Percentiles rank a stretch among this genome's conserved stretches.
Conservation (phyloP, 2,113 vertebrate species). For the Gnathonemus longibarbis region DNA sequence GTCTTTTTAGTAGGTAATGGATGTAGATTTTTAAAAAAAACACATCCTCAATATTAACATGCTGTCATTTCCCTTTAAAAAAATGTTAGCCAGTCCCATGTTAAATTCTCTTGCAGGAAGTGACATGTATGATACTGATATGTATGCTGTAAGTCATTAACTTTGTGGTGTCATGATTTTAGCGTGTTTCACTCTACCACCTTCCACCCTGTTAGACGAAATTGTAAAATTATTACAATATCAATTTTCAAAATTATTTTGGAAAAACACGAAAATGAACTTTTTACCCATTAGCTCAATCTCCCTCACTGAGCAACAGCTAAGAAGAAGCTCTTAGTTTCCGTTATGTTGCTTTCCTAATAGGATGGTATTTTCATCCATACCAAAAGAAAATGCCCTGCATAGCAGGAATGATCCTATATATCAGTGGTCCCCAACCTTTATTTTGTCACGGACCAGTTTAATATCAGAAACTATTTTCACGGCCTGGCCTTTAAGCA, state of each 20-base stretch:
- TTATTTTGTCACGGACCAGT: too few species aligned
- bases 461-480: too few species aligned
- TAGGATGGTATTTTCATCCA: neutral
- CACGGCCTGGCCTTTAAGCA: too few species aligned
- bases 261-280: neutral
- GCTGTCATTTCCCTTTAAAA: neutral
- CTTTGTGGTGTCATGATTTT: neutral
- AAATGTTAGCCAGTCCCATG: neutral
- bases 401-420: neutral
- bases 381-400: neutral
- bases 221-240: neutral
- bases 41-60: neutral
- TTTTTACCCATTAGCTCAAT: neutral
- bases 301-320: neutral
- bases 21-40: neutral
- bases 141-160: neutral
- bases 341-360: neutral
- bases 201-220: neutral
- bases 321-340: neutral
- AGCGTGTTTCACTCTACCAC: neutral
- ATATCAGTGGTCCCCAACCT: too few species aligned
- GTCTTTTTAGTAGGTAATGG: neutral
- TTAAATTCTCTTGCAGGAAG: neutral
- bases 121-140: neutral
- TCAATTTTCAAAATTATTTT: neutral